Base-by-base conservation (phyloP, 2,888 invertebrate species). In the Tenthredo scrophulariae region DNA sequence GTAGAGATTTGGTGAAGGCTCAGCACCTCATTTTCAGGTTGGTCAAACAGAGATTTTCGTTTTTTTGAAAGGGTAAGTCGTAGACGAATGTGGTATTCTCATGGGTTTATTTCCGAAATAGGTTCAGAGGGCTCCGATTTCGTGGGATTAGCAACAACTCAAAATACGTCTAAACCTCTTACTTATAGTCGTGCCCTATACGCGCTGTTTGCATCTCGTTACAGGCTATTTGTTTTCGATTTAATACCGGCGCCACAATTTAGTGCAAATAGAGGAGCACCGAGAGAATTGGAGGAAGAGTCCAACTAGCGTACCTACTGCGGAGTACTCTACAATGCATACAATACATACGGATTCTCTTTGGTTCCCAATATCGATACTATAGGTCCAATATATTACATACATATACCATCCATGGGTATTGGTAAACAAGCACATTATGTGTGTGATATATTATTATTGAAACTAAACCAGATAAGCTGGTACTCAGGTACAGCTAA, bases 181-280 rank as follows among this genome's bases (percentile, higher is more conserved):
- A 40, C 62, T 62, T 7, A 18, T 62, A 54, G 74, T 13, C 43
- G 4, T 62, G 40, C 50, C 80, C 40, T 62, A 18, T 46, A 10
- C 18, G 86, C 86, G 86, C 87, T 92, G 91, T 92, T 92, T 92
- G 91, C 91, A 92, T 92, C 91, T 92, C 92, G 91, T 92, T 92
- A 92, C 89, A 87, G 88, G 87, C 87, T 92, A 92, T 92, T 92
- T 92, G 92, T 91, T 91, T 92, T 90, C 91, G 90, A 92, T 92
- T 92, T 91, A 90, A 91, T 92, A 89, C 88, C 89, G 88, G 87
- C 87, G 88, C 87, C 84, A 86, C 58, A 67, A 58, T 75, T 43
- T 84, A 85, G 74, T 75, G 83, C 40, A 84, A 85, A 85, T 83
- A 85, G 65, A 72, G 67, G 67, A 83, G 50, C 58, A 37, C 22